A percentile compares a stretch with the other conserved stretches of the same genome.
phyloP scores from a whole-genome alignment of 1,140 invertebrate species.

The Ooceraea biroi region DNA sequence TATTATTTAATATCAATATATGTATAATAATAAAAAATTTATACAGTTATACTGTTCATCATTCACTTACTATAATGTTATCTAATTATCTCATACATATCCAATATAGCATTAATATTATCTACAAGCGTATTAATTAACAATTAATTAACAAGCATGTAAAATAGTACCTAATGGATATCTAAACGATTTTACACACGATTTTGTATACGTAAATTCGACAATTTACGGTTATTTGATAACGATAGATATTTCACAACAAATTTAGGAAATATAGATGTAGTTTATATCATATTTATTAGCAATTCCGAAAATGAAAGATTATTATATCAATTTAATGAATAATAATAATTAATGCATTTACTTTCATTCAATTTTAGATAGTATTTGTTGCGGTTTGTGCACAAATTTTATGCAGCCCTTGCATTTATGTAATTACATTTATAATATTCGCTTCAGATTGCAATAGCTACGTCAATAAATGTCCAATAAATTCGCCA shows the following conservation, averaged over 20 bases:
- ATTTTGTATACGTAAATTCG: constrained; percentile 10
- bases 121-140: constrained; percentile 16
- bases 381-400: background rate
- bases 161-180: constrained; percentile 3
- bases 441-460: background rate
- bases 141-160: background rate
- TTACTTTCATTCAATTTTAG: constrained; percentile 29
- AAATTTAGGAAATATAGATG: background rate
- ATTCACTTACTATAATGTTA: background rate
- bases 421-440: background rate
- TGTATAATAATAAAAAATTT: background rate
- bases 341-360: constrained; percentile 22
- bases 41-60: background rate
- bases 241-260: background rate
- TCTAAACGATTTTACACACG: background rate
- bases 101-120: constrained; percentile 27
- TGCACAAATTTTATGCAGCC: background rate
- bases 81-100: background rate
- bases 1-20: constrained; percentile 18
- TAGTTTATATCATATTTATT: background rate
- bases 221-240: background rate
- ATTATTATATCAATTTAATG: constrained; percentile 36
- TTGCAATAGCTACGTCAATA: constrained; percentile 18
- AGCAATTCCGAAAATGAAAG: constrained; percentile 29
- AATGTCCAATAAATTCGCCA: constrained; percentile 31